Percentiles rank a stretch among this genome's conserved stretches.
Evolutionary conservation across 2,113 vertebrate genomes (phyloP).

Genomic region (Crotophaga sulcirostris): DNA sequence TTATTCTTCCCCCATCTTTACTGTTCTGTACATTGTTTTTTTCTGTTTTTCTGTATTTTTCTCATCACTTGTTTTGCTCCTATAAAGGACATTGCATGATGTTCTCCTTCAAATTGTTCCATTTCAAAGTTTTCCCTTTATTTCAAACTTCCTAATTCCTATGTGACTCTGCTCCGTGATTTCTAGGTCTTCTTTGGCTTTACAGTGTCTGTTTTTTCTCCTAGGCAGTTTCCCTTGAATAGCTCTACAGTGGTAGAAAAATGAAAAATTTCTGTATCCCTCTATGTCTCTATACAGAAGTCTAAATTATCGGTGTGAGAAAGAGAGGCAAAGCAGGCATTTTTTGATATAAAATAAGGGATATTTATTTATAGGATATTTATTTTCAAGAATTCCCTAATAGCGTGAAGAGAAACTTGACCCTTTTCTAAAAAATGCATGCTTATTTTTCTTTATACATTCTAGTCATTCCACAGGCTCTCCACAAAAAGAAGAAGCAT

Average conservation of each 20-base stretch:
- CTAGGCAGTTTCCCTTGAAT: not conserved
- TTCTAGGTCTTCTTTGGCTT: constrained; percentile 7
- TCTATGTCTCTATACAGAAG: not conserved
- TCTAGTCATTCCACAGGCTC: not conserved
- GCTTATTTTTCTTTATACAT: not conserved
- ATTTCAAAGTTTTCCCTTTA: not conserved
- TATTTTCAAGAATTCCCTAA: not conserved
- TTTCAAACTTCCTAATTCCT: not conserved
- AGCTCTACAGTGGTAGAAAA: not conserved
- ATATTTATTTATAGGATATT: not conserved
- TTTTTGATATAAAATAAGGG: not conserved
- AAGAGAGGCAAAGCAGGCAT: not conserved
- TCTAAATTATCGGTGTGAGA: not conserved
- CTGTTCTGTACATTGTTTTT: not conserved
- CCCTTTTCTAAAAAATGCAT: not conserved
- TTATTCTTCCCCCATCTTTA: not conserved
- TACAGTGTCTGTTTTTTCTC: not conserved
- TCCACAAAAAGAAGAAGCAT: not conserved
- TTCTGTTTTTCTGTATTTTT: not conserved
- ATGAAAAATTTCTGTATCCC: not conserved
- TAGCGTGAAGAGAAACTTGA: not conserved
- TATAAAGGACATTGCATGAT: not conserved
- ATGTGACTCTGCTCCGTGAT: not conserved
- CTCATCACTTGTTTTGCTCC: not conserved
- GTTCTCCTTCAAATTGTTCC: not conserved